Evolutionary conservation across 2,113 vertebrate genomes (phyloP).

Genomic region (Silurus meridionalis): DNA sequence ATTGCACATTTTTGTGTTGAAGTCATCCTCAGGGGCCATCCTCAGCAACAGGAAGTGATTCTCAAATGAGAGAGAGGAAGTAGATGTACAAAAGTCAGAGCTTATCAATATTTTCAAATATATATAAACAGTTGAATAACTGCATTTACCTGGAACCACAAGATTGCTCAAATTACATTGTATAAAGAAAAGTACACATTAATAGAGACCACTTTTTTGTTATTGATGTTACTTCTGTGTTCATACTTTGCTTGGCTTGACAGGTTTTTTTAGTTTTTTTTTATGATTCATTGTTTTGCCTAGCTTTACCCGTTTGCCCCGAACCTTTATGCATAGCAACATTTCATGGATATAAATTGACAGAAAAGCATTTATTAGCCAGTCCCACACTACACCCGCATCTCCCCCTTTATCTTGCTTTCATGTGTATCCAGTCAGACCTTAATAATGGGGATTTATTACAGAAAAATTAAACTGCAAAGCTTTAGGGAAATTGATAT

Average conservation of each 20-base stretch:
- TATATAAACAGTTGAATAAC: slow-evolving; percentile 11
- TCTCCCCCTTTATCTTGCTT: slow-evolving; percentile 27
- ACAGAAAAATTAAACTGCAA: slow-evolving; percentile 48
- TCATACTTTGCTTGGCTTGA: not conserved
- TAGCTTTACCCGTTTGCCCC: not conserved
- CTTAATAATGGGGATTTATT: slow-evolving; percentile 51
- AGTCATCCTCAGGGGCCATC: not conserved
- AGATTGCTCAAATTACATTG: not conserved
- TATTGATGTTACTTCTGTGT: not conserved
- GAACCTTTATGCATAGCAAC: not conserved
- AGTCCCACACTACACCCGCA: not conserved
- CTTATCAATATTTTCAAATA: not conserved
- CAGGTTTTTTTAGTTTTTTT: not conserved
- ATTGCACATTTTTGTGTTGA: not conserved
- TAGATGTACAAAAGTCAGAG: not conserved
- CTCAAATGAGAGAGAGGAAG: not conserved
- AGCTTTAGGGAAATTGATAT: slow-evolving; percentile 40
- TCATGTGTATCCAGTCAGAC: slow-evolving; percentile 47
- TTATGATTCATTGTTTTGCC: not conserved
- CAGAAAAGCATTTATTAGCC: slow-evolving; percentile 25
- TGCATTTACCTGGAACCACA: not conserved
- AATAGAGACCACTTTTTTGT: not conserved
- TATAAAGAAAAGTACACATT: not conserved
- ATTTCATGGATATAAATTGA: slow-evolving; percentile 26
- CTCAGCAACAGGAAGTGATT: not conserved